These are phyloP conservation scores for Hyposmocoma kahamanoa DNA, from an alignment of 1,140 invertebrate genomes.

Conservation along the genomic window DNA sequence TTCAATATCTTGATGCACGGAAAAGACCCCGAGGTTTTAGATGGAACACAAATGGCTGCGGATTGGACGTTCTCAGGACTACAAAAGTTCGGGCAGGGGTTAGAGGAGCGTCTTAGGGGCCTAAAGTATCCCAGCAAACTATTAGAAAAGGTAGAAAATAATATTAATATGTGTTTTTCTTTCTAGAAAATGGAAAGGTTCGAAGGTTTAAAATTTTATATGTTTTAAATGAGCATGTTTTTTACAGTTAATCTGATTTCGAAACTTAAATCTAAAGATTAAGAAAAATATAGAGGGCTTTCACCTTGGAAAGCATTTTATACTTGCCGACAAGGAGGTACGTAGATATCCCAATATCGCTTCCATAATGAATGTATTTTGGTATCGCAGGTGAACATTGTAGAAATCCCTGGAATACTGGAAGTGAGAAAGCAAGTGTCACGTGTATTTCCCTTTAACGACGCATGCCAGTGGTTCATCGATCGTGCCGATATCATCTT, in stretches of 20 bases:
- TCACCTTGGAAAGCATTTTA: no score
- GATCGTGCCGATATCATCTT: conserved; percentile 96
- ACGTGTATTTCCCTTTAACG: conserved; percentile 94
- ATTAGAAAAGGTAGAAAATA: conserved; percentile 93
- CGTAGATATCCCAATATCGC: no score
- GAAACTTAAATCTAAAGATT: no score
- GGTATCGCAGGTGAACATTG: conserved; percentile 94
- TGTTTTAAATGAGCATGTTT: background rate
- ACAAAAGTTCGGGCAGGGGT: conserved; percentile 95
- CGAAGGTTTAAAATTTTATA: background rate
- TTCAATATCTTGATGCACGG: conserved; percentile 96
- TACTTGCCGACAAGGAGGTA: no score
- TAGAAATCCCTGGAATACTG: conserved; percentile 96
- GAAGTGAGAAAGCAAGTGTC: conserved; percentile 96
- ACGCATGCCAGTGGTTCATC: conserved; percentile 97
- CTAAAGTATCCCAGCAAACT: conserved; percentile 87
- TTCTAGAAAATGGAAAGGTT: background rate
- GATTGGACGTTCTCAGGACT: conserved; percentile 95
- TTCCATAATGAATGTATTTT: no score
- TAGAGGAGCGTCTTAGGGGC: conserved; percentile 91
- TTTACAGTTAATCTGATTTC: no score
- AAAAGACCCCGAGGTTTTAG: conserved; percentile 86
- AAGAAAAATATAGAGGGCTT: no score
- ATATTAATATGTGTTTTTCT: no score
- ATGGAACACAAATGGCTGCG: conserved; percentile 93